Percentiles rank a stretch among this genome's conserved stretches.
Conservation (phyloP, 1,140 invertebrate genomes). For the Periplaneta americana region DNA sequence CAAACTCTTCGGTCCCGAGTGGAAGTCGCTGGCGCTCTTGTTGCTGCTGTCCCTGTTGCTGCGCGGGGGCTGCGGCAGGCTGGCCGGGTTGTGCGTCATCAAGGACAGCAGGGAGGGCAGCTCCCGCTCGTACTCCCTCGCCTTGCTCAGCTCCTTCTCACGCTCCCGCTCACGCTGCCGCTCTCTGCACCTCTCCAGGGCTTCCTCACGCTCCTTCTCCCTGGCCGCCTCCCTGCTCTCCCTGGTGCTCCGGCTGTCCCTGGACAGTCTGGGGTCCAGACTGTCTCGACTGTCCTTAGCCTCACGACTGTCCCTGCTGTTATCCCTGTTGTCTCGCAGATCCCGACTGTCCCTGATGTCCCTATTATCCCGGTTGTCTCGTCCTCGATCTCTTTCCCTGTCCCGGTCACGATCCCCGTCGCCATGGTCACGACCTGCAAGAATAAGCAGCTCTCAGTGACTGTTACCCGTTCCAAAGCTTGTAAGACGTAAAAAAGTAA, state of each 20-base stretch:
- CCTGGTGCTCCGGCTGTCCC: slow-evolving; percentile 17
- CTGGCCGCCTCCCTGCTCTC: slow-evolving; percentile 34
- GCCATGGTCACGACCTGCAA: slow-evolving; percentile 15
- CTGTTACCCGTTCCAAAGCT: too few relatives aligned
- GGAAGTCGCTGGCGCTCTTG: neutral
- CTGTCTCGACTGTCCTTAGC: slow-evolving; percentile 14
- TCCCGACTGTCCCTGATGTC: neutral
- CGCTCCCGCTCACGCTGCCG: slow-evolving; percentile 44
- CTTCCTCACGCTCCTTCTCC: slow-evolving; percentile 51
- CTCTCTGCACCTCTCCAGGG: slow-evolving; percentile 47
- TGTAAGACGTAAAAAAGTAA: too few relatives aligned
- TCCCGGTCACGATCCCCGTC: slow-evolving; percentile 8
- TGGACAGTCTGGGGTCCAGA: slow-evolving; percentile 7
- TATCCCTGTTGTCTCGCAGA: neutral
- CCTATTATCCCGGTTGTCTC: slow-evolving; percentile 2
- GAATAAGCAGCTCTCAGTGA: neutral
- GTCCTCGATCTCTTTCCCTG: slow-evolving; percentile 4
- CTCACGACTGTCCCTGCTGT: neutral
- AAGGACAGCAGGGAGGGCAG: slow-evolving; percentile 22
- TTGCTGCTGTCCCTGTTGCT: neutral
- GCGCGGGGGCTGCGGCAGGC: neutral
- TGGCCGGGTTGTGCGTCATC: slow-evolving; percentile 18
- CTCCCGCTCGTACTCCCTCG: slow-evolving; percentile 23
- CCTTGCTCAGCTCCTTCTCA: slow-evolving; percentile 31
- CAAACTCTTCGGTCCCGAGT: neutral